Percentiles rank a stretch among this genome's conserved stretches.
phyloP scores from a whole-genome alignment of 2,888 invertebrate species.

The Diadegma fenestrale region DNA sequence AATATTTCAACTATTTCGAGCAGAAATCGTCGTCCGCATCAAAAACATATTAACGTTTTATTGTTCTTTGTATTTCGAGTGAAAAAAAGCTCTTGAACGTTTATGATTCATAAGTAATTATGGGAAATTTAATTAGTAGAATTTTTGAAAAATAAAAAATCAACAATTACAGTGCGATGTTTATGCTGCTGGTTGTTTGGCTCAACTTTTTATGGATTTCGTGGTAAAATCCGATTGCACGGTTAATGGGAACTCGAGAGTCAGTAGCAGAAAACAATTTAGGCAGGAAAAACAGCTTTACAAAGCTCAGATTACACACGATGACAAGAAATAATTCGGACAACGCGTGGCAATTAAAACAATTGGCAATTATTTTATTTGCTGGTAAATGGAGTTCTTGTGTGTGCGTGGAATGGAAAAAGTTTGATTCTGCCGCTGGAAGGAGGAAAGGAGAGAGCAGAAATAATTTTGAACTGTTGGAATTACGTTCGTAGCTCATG shows the following conservation, averaged over 20 bases:
- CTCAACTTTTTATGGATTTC: background rate
- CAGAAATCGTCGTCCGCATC: background rate
- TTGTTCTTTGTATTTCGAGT: background rate
- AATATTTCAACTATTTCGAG: background rate
- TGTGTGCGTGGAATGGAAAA: background rate
- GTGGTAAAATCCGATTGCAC: background rate
- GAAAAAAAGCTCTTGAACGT: background rate
- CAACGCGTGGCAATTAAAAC: slow-evolving; percentile 30
- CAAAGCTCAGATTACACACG: background rate
- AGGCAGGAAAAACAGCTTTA: background rate
- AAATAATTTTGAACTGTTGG: slow-evolving; percentile 62
- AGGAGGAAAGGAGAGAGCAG: background rate
- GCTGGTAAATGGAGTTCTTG: background rate
- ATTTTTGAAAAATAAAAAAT: background rate
- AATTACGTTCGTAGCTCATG: slow-evolving; percentile 64
- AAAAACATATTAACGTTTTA: background rate
- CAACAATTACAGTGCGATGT: background rate
- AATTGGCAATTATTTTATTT: slow-evolving; percentile 57
- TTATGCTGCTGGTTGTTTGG: background rate
- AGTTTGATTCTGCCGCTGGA: slow-evolving; percentile 30
- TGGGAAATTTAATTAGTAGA: background rate
- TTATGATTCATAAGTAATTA: background rate
- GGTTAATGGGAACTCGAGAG: background rate
- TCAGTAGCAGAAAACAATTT: background rate
- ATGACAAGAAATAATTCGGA: slow-evolving; percentile 18